Evolutionary conservation across 2,113 vertebrate genomes (phyloP).

Genomic region (Trachemys scripta): DNA sequence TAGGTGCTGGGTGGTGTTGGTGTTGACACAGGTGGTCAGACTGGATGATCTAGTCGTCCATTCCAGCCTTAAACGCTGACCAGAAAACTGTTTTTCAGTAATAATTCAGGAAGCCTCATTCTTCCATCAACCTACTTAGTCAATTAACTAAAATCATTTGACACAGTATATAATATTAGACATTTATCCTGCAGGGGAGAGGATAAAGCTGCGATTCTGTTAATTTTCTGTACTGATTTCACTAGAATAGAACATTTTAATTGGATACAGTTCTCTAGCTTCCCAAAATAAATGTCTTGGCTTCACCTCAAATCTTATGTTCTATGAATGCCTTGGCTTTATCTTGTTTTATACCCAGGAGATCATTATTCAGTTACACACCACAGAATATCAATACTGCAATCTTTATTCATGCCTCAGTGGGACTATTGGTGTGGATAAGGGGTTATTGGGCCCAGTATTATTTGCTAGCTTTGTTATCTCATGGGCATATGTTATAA

Average conservation of each 20-base stretch:
- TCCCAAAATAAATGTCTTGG: constrained; percentile 14
- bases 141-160: background rate
- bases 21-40: background rate
- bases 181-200: constrained; percentile 8
- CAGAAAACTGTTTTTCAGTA: background rate
- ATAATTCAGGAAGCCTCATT: background rate
- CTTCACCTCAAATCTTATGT: background rate
- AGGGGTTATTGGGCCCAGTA: background rate
- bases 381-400: background rate
- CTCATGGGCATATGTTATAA: background rate
- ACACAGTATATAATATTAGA: background rate
- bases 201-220: constrained; percentile 18
- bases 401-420: background rate
- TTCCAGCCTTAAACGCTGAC: background rate
- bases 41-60: background rate
- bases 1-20: background rate
- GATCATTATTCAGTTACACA: background rate
- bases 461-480: background rate
- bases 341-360: background rate
- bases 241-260: background rate
- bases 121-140: background rate
- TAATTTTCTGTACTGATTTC: constrained; percentile 5
- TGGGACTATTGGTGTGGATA: too few species aligned
- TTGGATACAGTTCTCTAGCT: background rate
- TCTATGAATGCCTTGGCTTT: background rate